These are phyloP conservation scores for Antheraea pernyi DNA, from an alignment of 1,140 invertebrate species.

Conservation along the genomic window DNA sequence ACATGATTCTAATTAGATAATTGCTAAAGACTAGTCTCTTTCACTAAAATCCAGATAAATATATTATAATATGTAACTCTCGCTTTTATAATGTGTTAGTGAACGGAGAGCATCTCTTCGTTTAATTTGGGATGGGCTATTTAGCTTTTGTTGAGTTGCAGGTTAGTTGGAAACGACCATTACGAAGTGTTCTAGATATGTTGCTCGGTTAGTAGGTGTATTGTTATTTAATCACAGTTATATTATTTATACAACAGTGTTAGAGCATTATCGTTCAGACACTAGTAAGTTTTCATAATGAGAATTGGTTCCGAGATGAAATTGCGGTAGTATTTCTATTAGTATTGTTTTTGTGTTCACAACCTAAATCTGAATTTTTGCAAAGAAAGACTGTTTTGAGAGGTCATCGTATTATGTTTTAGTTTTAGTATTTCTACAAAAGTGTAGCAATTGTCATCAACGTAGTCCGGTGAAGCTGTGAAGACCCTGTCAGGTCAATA, in stretches of 20 bases:
- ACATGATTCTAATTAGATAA: not conserved
- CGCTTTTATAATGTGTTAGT: not conserved
- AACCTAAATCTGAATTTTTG: too few relatives aligned
- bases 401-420: too few relatives aligned
- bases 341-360: too few relatives aligned
- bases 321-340: too few relatives aligned
- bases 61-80: not conserved
- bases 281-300: too few relatives aligned
- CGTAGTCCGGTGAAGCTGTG: too few relatives aligned
- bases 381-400: too few relatives aligned
- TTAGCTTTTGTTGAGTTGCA: not conserved
- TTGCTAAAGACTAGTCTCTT: not conserved
- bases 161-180: not conserved
- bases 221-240: not conserved
- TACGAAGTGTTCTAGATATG: not conserved
- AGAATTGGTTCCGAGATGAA: too few relatives aligned
- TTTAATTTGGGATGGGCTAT: conserved; percentile 2
- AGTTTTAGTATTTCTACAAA: too few relatives aligned
- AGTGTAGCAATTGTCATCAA: too few relatives aligned
- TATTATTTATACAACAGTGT: not conserved
- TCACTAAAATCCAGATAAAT: not conserved
- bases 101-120: not conserved
- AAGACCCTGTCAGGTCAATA: too few relatives aligned
- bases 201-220: not conserved
- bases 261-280: too few relatives aligned